phyloP scores from a whole-genome alignment of 2,113 vertebrate species.

The Calyptomena viridis region DNA sequence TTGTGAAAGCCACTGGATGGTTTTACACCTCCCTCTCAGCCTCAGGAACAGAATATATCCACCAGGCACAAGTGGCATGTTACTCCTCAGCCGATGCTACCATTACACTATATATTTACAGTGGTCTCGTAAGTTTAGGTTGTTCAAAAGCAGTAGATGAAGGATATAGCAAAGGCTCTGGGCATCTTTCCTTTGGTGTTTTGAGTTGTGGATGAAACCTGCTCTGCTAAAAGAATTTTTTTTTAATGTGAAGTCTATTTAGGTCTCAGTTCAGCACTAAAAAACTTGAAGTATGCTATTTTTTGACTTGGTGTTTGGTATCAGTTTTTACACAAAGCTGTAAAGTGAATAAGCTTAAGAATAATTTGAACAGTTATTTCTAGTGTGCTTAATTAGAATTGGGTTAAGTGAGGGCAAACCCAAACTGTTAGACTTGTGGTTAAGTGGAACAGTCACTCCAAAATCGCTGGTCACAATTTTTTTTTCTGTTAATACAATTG shows the following conservation, averaged over 20 bases:
- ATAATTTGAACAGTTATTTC: conserved; percentile 23
- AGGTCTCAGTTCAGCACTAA: not conserved
- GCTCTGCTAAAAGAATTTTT: not conserved
- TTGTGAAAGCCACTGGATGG: not conserved
- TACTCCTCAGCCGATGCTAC: not conserved
- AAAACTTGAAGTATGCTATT: not conserved
- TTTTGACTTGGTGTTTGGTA: not conserved
- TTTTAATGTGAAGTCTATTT: not conserved
- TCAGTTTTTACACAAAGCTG: not conserved
- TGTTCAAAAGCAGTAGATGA: not conserved
- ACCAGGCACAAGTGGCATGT: not conserved
- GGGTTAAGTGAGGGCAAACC: conserved; percentile 18
- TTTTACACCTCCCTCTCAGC: not conserved
- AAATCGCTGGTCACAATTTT: not conserved
- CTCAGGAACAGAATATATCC: not conserved
- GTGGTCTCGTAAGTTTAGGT: not conserved
- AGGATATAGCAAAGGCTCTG: not conserved
- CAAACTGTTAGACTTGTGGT: not conserved
- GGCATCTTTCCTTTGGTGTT: not conserved
- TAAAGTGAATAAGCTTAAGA: not conserved
- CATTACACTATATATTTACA: not conserved
- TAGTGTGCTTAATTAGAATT: conserved; percentile 9
- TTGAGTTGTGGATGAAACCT: not conserved
- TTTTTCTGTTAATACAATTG: not conserved
- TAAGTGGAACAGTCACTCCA: too few relatives aligned